Conservation (phyloP, 2,113 vertebrate species). For the Oplegnathus fasciatus region DNA sequence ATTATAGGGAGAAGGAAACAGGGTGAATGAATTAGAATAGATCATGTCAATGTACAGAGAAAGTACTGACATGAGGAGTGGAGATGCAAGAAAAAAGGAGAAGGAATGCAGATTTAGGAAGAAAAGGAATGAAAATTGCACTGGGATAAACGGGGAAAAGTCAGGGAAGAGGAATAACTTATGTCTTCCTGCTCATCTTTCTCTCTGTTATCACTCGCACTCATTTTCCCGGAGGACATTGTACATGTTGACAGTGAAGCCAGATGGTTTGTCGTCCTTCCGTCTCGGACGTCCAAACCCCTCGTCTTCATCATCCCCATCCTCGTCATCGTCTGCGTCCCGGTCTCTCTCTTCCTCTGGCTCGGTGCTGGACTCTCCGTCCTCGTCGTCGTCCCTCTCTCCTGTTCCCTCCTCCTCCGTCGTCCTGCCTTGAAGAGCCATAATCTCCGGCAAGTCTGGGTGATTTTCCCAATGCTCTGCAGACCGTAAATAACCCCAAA, state of each 20-base stretch:
- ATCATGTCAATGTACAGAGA: conserved; percentile 39
- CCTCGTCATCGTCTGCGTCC: conserved; percentile 91
- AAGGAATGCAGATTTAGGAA: conserved; percentile 50
- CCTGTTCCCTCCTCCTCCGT: conserved; percentile 68
- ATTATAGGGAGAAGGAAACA: conserved; percentile 8
- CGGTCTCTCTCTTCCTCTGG: conserved; percentile 90
- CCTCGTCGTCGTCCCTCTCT: conserved; percentile 81
- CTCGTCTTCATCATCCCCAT: conserved; percentile 88
- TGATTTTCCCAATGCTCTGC: conserved; percentile 91
- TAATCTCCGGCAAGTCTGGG: conserved; percentile 86
- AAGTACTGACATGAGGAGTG: conserved; percentile 21
- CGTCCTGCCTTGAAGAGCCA: conserved; percentile 83
- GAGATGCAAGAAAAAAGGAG: conserved; percentile 20
- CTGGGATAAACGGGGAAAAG: conserved; percentile 15
- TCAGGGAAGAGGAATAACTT: conserved; percentile 23
- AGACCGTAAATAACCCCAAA: conserved; percentile 27
- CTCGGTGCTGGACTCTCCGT: conserved; percentile 89
- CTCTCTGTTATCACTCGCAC: conserved; percentile 80
- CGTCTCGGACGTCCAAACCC: conserved; percentile 50
- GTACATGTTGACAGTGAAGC: conserved; percentile 86
- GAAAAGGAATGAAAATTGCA: conserved; percentile 43
- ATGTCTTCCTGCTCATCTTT: conserved; percentile 33
- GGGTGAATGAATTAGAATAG: conserved; percentile 9
- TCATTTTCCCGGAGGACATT: conserved; percentile 89
- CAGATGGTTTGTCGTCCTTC: conserved; percentile 62